These are phyloP conservation scores for Mactromeris polynyma DNA, from an alignment of 2,888 invertebrate species.

Conservation along the genomic window DNA sequence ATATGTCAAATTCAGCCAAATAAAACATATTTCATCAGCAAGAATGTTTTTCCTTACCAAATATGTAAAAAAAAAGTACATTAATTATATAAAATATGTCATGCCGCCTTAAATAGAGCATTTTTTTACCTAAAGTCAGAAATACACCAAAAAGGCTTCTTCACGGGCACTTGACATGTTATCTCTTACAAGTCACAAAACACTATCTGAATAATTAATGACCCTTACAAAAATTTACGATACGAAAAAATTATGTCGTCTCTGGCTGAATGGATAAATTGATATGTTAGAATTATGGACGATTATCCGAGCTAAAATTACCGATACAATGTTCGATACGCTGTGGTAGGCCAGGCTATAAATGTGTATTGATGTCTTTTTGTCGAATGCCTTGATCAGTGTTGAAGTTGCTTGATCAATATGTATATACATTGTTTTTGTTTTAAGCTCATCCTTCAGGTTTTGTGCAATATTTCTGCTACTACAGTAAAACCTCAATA, in stretches of 20 bases:
- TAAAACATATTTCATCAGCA: too few relatives aligned
- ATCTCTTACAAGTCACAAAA: not conserved
- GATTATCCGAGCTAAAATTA: not conserved
- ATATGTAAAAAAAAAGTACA: too few relatives aligned
- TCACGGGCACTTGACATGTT: not conserved
- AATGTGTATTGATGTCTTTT: not conserved
- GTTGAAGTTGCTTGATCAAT: not conserved
- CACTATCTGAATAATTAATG: slow-evolving; percentile 5
- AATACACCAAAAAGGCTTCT: not conserved
- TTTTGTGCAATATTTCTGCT: too few relatives aligned
- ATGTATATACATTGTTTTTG: not conserved
- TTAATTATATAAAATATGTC: too few relatives aligned
- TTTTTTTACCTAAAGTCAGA: not conserved
- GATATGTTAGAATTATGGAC: not conserved
- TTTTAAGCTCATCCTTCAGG: too few relatives aligned
- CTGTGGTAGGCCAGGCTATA: not conserved
- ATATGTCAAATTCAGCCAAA: too few relatives aligned
- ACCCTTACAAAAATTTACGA: not conserved
- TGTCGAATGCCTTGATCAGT: not conserved
- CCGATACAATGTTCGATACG: slow-evolving; percentile 1
- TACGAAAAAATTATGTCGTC: slow-evolving; percentile 9
- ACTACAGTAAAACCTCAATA: too few relatives aligned
- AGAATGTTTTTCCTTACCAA: too few relatives aligned
- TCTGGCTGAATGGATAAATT: not conserved
- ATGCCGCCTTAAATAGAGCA: too few relatives aligned